Evolutionary conservation across 1,140 invertebrate genomes (phyloP).

Genomic region (Ctenoplectra terminalis): DNA sequence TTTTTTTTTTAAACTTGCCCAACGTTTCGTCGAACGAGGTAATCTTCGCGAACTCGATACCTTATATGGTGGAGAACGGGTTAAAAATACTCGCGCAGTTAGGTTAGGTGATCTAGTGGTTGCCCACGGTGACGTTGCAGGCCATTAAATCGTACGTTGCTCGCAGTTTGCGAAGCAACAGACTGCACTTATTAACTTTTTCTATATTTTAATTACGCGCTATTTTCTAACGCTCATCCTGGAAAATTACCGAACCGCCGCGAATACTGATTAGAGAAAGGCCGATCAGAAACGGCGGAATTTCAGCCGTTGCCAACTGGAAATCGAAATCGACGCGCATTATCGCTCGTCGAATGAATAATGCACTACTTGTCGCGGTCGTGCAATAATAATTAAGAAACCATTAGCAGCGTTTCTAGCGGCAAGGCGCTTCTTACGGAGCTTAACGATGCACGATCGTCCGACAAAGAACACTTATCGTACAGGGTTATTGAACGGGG

Average conservation of each 20-base stretch:
- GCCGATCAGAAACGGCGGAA: background rate
- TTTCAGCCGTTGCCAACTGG: conserved; percentile 24
- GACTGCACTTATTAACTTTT: background rate
- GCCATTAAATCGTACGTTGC: conserved; percentile 17
- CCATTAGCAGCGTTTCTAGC: background rate
- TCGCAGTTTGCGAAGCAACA: background rate
- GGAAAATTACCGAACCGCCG: conserved; percentile 31
- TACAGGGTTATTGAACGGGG: conserved; percentile 60
- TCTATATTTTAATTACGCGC: background rate
- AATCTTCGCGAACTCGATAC: conserved; percentile 38
- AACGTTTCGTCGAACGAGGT: background rate
- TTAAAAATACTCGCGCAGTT: conserved; percentile 30
- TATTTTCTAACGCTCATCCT: background rate
- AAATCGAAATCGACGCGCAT: conserved; percentile 37
- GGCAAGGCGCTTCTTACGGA: conserved; percentile 22
- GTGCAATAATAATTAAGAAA: conserved; percentile 48
- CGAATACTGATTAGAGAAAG: conserved; percentile 47
- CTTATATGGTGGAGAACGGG: conserved; percentile 21
- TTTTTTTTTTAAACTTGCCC: background rate
- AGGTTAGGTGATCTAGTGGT: conserved; percentile 43
- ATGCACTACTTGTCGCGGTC: conserved; percentile 9
- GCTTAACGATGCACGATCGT: conserved; percentile 53
- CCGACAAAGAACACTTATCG: conserved; percentile 56
- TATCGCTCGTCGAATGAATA: conserved; percentile 32
- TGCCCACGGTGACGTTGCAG: conserved; percentile 36